Evolutionary conservation across 1,140 invertebrate species (phyloP), one percentile per base, ranked within the genome.

Genomic region (Lepidurus couesii): DNA sequence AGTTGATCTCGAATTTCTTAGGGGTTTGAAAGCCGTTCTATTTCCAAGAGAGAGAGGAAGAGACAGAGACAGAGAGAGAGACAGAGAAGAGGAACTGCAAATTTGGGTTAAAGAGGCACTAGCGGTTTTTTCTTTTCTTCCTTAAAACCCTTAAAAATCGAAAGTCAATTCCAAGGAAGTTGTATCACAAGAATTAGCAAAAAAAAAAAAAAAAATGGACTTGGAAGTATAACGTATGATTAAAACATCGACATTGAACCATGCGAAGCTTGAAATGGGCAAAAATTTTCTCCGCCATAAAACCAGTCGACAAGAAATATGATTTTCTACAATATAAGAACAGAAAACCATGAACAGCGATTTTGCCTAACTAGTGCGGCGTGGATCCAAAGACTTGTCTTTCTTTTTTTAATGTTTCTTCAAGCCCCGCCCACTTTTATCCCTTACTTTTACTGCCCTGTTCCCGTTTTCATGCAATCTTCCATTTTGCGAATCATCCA

Each of bases 381-480:
- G 34, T 7, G 53, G 53, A 65, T 65, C 53, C 53, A 65, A 65
- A n/a, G 53, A n/a, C 21, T 13, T 65, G n/a, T 65, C 9, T 11
- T 9, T 65, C 53, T 21, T 16, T 65, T 65, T 65, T 65, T 65
- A 65, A 9, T 65, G 16, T 21, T 16, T 21, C 0, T 1, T 65
- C 0, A 1, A 16, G 9, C 13, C 53, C 53, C 9, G 13, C 16
- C 16, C 53, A 21, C 4, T 65, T 65, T 65, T 65, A 65, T n/a
- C 53, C 45, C 53, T 65, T 34, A 13, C 53, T 65, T 65, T 65
- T 65, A 65, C 53, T 65, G 53, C 53, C 53, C 53, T 13, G 53
- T 65, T 65, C 53, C 53, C 53, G 53, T 65, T 65, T 65, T 65
- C 53, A 65, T 65, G 53, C 53, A 65, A 65, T 65, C 53, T 65